A percentile compares a stretch with the other conserved stretches of the same genome.
Evolutionary conservation across 2,797 vertebrate species (phyloP).

Genomic region (Lycodopsis pacificus): DNA sequence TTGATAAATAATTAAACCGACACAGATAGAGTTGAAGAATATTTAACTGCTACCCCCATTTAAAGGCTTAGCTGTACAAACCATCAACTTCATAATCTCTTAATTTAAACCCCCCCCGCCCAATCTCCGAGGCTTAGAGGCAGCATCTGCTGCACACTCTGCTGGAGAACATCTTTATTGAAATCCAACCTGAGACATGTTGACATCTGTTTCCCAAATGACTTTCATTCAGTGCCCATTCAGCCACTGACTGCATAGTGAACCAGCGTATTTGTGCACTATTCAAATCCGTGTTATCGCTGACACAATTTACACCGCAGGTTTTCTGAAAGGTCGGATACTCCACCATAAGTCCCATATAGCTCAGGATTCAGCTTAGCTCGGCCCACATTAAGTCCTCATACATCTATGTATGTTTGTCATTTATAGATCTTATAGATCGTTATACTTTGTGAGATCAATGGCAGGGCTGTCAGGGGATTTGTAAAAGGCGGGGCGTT

Average conservation of each 20-base stretch:
- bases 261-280: slow-evolving; percentile 24
- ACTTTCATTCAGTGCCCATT: slow-evolving; percentile 67
- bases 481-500: slow-evolving; percentile 21
- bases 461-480: slow-evolving; percentile 23
- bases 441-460: slow-evolving; percentile 26
- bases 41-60: slow-evolving; percentile 74
- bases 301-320: slow-evolving; percentile 16
- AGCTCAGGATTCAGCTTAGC: slow-evolving; percentile 37
- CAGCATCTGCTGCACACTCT: slow-evolving; percentile 68
- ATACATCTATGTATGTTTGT: slow-evolving; percentile 47
- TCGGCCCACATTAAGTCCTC: slow-evolving; percentile 23
- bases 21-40: slow-evolving; percentile 70
- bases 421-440: slow-evolving; percentile 35
- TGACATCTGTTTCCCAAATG: slow-evolving; percentile 77
- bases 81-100: slow-evolving; percentile 73
- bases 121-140: slow-evolving; percentile 68
- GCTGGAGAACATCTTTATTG: slow-evolving; percentile 48
- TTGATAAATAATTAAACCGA: slow-evolving; percentile 76
- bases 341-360: slow-evolving; percentile 1
- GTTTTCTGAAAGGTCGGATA: slow-evolving; percentile 35
- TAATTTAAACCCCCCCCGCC: slow-evolving; percentile 69
- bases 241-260: slow-evolving; percentile 33
- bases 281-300: slow-evolving; percentile 17
- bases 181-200: slow-evolving; percentile 69
- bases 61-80: slow-evolving; percentile 71